Evolutionary conservation across 1,140 invertebrate species (phyloP), one percentile per base, ranked within the genome.

Genomic region (Paralvinella palmiformis): DNA sequence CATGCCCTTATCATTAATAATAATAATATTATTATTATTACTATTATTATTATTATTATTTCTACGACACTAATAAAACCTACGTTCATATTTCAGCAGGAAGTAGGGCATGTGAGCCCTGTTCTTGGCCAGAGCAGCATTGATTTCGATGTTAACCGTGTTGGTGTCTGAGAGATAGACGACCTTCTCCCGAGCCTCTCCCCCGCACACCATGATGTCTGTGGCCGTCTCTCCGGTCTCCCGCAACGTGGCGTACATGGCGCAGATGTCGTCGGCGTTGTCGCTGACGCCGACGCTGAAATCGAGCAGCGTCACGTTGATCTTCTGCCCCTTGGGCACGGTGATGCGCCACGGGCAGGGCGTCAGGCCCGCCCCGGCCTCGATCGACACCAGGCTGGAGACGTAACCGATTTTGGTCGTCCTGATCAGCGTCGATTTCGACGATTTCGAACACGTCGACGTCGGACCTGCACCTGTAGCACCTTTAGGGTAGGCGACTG

Each of bases 191-290:
- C 48, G 10, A 10, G 48, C 31, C 48, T 52, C 48, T 2, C 48
- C 48, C 3, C 55, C 27, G n/a, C 33, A 36, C 29, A 57, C 55
- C 3, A 57, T 60, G 17, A 44, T 36, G 10, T 60, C 58, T 4
- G 55, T 27, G 5, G 24, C 27, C 17, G 24, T 33, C 17, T 35
- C 48, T 4, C 20, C n/a, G 22, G 50, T 17, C 50, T 63, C 61
- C 20, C 35, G 48, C 17, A 63, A 22, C 6, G 29, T 56, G 32
- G 50, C 61, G 33, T 63, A 63, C 58, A 20, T 59, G 20, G 22
- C 37, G 58, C 10, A 33, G 22, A 20, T 20, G 37, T 41, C 10
- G 10, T n/a, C 37, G 37, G 10, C n/a, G 37, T 41, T 10, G 10
- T n/a, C 37, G 37, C 37, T 41, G 10, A 41, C 37, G 10, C 37